phyloP scores from a whole-genome alignment of 1,140 invertebrate genomes.

The Littorina saxatilis region DNA sequence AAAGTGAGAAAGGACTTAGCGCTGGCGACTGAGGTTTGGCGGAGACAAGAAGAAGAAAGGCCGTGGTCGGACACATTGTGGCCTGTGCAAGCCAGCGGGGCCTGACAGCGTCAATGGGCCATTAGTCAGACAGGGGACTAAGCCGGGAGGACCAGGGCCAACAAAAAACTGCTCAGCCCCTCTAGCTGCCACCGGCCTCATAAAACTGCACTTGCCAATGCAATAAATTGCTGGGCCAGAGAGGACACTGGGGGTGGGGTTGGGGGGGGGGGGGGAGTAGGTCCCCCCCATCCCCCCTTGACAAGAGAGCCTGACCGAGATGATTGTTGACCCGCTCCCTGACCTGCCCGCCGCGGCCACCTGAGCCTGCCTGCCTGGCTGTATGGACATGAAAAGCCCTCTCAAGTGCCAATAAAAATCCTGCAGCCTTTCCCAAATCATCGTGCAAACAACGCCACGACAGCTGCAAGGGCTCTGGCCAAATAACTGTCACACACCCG shows the following conservation, averaged over 20 bases:
- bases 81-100: conserved; percentile 11
- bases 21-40: no score
- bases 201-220: conserved; percentile 37
- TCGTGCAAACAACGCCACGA: no score
- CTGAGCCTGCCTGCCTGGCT: neutral
- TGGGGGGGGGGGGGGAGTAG: no score
- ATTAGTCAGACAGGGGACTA: conserved; percentile 31
- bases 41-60: no score
- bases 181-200: conserved; percentile 25
- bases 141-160: neutral
- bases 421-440: no score
- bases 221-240: conserved; percentile 24
- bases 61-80: no score
- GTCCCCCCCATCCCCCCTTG: no score
- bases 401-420: no score
- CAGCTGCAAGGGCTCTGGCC: no score
- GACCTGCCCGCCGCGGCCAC: neutral
- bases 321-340: neutral
- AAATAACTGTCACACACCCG: no score
- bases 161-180: neutral
- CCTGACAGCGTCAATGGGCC: conserved; percentile 46
- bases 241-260: neutral
- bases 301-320: neutral
- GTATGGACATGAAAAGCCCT: no score
- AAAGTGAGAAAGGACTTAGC: no score